These are phyloP conservation scores for Sarcophaga rosellei DNA, from an alignment of 2,888 invertebrate species.

Conservation along the genomic window DNA sequence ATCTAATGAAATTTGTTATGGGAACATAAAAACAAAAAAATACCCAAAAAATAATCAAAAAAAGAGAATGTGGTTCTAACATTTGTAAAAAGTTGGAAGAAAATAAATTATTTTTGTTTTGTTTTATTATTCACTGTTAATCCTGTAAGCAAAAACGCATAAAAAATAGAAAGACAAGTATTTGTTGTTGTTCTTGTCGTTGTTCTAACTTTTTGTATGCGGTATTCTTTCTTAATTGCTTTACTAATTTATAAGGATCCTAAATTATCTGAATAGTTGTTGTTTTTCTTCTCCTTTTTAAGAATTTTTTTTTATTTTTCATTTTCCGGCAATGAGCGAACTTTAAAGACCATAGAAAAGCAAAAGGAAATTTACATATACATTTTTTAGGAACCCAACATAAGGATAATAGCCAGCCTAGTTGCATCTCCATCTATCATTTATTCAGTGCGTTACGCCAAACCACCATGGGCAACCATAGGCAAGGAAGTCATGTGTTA, in stretches of 20 bases:
- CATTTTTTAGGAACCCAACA: too few species aligned
- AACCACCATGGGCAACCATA: too few species aligned
- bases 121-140: neutral
- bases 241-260: conserved; percentile 58
- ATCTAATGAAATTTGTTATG: neutral
- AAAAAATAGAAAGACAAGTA: too few species aligned
- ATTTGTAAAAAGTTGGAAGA: neutral
- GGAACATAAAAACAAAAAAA: neutral
- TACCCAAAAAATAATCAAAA: neutral
- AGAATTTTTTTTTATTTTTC: too few species aligned
- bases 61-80: conserved; percentile 19
- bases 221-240: conserved; percentile 55
- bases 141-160: neutral
- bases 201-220: conserved; percentile 2
- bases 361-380: too few species aligned
- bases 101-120: conserved; percentile 13
- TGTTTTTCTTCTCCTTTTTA: neutral
- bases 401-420: too few species aligned
- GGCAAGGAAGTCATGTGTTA: too few species aligned
- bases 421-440: too few species aligned
- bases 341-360: too few species aligned
- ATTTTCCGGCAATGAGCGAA: too few species aligned
- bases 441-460: too few species aligned
- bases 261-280: conserved; percentile 25
- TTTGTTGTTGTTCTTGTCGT: too few species aligned